Evolutionary conservation across 1,140 invertebrate species (phyloP).

Genomic region (Vanessa tameamea): DNA sequence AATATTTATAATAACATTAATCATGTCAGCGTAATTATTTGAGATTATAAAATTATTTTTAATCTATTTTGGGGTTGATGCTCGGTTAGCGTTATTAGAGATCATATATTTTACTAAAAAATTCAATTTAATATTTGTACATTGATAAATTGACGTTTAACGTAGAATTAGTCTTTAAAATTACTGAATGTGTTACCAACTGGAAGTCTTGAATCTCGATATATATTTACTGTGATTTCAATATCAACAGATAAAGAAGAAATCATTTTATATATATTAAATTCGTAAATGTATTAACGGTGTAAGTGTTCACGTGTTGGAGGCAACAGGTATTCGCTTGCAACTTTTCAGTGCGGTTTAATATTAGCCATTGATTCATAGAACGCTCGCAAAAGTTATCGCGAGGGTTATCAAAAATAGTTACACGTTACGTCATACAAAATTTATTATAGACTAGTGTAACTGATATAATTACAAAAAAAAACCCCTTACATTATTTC

Average conservation of each 20-base stretch:
- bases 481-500: too few species aligned
- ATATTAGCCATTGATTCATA: conserved; percentile 75
- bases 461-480: neutral
- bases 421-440: conserved; percentile 64
- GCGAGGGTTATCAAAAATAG: conserved; percentile 63
- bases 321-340: conserved; percentile 51
- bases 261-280: conserved; percentile 43
- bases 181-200: conserved; percentile 44
- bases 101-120: neutral
- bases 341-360: conserved; percentile 55
- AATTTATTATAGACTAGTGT: conserved; percentile 47
- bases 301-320: conserved; percentile 42
- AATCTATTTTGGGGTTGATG: conserved; percentile 6
- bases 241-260: conserved; percentile 57
- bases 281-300: conserved; percentile 28
- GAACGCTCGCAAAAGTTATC: conserved; percentile 42
- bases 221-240: conserved; percentile 57
- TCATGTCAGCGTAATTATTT: conserved; percentile 17
- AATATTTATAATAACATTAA: conserved; percentile 30
- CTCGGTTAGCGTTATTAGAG: conserved; percentile 10
- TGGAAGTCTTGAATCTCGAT: conserved; percentile 45
- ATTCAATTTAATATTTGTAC: too few species aligned
- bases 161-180: conserved; percentile 2
- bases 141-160: neutral
- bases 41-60: conserved; percentile 23